A percentile compares a stretch with the other conserved stretches of the same genome.
Conservation (phyloP, 2,888 invertebrate species). For the Synanthedon andrenaeformis region DNA sequence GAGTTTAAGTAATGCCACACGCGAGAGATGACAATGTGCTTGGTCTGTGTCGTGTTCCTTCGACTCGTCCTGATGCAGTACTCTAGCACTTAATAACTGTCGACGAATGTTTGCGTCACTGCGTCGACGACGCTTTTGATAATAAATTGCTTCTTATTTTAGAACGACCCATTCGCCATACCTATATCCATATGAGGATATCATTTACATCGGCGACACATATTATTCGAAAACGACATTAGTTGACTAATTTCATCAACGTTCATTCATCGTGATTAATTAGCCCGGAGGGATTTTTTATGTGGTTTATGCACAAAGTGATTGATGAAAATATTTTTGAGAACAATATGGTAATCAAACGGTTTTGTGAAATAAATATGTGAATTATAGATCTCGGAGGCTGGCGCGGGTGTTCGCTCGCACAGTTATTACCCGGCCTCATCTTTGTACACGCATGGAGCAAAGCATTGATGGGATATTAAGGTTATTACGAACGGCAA, state of each 20-base stretch:
- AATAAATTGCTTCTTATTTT: slow-evolving; percentile 66
- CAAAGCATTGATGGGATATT: slow-evolving; percentile 61
- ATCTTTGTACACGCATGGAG: slow-evolving; percentile 59
- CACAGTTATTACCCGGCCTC: slow-evolving; percentile 46
- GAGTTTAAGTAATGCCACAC: slow-evolving; percentile 30
- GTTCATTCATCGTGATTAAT: background rate
- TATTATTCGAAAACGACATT: slow-evolving; percentile 45
- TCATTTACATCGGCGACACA: slow-evolving; percentile 43
- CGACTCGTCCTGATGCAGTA: slow-evolving; percentile 42
- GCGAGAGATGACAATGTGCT: slow-evolving; percentile 41
- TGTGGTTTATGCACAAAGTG: background rate
- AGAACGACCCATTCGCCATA: slow-evolving; percentile 59
- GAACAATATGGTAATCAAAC: slow-evolving; percentile 17
- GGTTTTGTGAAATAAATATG: slow-evolving; percentile 36
- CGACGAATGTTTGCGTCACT: slow-evolving; percentile 62
- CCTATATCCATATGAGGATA: slow-evolving; percentile 40
- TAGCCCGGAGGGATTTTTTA: background rate
- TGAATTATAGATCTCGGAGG: slow-evolving; percentile 31
- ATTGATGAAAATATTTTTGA: background rate
- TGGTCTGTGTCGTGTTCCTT: slow-evolving; percentile 27
- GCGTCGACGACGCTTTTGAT: slow-evolving; percentile 51
- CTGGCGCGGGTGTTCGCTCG: slow-evolving; percentile 28
- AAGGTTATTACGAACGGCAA: slow-evolving; percentile 63
- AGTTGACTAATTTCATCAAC: slow-evolving; percentile 35
- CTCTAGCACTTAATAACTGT: slow-evolving; percentile 65